phyloP scores from a whole-genome alignment of 2,888 invertebrate species.

The Candidula unifasciata region DNA sequence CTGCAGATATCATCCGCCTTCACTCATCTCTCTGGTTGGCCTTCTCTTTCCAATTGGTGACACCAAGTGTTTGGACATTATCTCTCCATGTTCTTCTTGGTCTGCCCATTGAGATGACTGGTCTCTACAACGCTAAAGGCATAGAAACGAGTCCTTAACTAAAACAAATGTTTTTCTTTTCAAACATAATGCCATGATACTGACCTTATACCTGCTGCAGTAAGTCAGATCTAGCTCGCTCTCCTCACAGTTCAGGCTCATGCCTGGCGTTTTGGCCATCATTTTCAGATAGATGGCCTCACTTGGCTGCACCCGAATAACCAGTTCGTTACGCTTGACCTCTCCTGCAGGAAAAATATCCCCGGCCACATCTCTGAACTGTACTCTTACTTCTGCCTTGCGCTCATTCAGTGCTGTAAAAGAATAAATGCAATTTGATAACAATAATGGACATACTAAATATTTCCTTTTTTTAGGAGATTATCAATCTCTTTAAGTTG shows the following conservation, averaged over 20 bases:
- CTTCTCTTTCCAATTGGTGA: too few relatives aligned
- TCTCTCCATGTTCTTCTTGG: too few relatives aligned
- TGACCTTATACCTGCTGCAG: conserved; percentile 90
- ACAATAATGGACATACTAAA: background rate
- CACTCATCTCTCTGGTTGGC: too few relatives aligned
- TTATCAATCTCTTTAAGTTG: too few relatives aligned
- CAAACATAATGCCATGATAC: background rate
- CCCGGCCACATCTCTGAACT: conserved; percentile 96
- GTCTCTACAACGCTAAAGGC: too few relatives aligned
- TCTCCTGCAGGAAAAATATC: conserved; percentile 93
- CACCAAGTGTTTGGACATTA: too few relatives aligned
- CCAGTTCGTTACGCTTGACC: conserved; percentile 88
- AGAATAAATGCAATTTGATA: background rate
- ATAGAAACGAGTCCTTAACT: too few relatives aligned
- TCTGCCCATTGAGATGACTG: too few relatives aligned
- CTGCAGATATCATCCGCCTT: too few relatives aligned
- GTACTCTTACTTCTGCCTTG: conserved; percentile 97
- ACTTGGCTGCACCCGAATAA: conserved; percentile 98
- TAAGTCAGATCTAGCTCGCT: conserved; percentile 98
- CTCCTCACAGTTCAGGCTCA: conserved; percentile 97
- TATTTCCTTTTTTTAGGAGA: background rate
- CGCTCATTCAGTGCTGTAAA: conserved; percentile 93
- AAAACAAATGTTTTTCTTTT: too few relatives aligned
- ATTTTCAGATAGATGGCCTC: conserved; percentile 98
- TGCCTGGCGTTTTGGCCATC: conserved; percentile 99